Conservation (phyloP, 2,888 invertebrate genomes). For the Pomacea canaliculata region DNA sequence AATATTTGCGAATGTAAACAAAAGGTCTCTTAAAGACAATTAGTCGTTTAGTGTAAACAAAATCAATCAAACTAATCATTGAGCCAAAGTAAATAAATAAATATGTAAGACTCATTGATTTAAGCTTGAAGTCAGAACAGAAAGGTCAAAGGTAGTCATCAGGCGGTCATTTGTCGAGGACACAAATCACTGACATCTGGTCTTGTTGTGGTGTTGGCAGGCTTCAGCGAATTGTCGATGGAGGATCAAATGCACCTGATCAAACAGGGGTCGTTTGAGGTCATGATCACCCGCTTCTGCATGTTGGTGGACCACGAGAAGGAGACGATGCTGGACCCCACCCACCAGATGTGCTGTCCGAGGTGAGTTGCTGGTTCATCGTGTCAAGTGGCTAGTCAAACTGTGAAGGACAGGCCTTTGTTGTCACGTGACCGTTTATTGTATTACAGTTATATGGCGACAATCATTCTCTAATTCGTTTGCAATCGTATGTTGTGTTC, state of each 20-base stretch:
- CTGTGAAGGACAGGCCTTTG: no score
- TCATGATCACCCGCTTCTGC: constrained; percentile 65
- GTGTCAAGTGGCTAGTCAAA: no score
- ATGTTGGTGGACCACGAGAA: constrained; percentile 60
- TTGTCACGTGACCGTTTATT: no score
- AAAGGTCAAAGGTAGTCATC: no score
- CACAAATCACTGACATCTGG: not conserved
- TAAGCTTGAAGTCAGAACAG: not conserved
- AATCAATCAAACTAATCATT: no score
- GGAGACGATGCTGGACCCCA: constrained; percentile 64
- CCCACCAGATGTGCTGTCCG: constrained; percentile 62
- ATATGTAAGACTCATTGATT: not conserved
- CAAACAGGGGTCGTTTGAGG: constrained; percentile 68
- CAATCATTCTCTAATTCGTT: no score
- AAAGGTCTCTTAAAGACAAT: no score
- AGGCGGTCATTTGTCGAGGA: no score
- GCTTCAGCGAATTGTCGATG: constrained; percentile 62
- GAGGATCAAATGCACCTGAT: constrained; percentile 68
- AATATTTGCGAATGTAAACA: no score
- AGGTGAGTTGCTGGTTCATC: constrained; percentile 44
- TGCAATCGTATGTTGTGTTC: no score
- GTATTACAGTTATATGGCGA: no score
- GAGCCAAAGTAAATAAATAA: not conserved
- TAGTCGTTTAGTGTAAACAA: no score
- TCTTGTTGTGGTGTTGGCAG: constrained; percentile 38